Base-by-base conservation (phyloP, 2,797 vertebrate genomes). In the Monodelphis domestica region DNA sequence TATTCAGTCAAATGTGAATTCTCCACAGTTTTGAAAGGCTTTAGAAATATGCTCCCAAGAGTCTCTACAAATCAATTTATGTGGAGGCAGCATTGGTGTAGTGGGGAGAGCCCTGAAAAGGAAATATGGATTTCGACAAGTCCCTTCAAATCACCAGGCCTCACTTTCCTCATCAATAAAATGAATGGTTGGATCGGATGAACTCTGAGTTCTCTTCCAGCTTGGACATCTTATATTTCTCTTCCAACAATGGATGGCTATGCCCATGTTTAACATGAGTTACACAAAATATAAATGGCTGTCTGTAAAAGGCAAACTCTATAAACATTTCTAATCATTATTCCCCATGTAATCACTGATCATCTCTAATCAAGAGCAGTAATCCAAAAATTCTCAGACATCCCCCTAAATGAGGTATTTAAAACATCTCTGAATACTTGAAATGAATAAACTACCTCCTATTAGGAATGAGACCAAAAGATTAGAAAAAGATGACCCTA, bases 1-100 rank as follows among this genome's bases (percentile, higher is more conserved):
- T 96, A 97, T 98, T 98, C 97, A 94, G 95, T 97, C 97, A 96
- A 97, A 97, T 96, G 97, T 98, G 94, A 91, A 90, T 91, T 96
- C 94, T 94, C 24, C 55, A 54, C 28, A 92, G 90, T 97, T 93
- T 97, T 88, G 87, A 90, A 94, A 93, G 95, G 91, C 12, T n/a
- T n/a, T n/a, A n/a, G n/a, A n/a, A n/a, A n/a, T n/a, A 45, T 26
- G 78, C 24, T 45, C 38, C 21, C 70, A 45, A 78, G 21, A 78
- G 38, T 26, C 24, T 45, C 38, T 78, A 45, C 38, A 45, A 78
- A 45, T 21, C 38, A 24, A 45, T 38, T 78, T 78, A 17, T 78
- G 38, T 45, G 70, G 21, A 78, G 78, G 21, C 24, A 78, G 70
- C 70, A 78, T 45, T 29, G 5, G 21, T 45, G 21, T 45, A 78